These are phyloP conservation scores for Lepus europaeus DNA, from an alignment of 2,113 vertebrate species.

Conservation along the genomic window DNA sequence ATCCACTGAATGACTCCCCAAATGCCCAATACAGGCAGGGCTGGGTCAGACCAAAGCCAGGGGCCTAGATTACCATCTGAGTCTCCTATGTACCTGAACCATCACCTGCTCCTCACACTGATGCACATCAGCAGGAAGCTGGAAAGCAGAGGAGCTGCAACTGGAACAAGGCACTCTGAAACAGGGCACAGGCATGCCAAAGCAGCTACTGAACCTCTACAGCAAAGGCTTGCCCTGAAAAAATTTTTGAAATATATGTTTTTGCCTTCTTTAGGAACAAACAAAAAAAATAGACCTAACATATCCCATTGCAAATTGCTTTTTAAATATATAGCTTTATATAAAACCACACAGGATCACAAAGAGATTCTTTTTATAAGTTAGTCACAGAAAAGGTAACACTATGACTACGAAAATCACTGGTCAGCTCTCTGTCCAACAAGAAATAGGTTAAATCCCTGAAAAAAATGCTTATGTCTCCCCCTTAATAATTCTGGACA, in stretches of 20 bases:
- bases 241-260: background rate
- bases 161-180: too few relatives aligned
- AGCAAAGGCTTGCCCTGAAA: too few relatives aligned
- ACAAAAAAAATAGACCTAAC: background rate
- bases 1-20: too few relatives aligned
- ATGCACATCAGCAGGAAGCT: too few relatives aligned
- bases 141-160: too few relatives aligned
- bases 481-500: background rate
- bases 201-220: too few relatives aligned
- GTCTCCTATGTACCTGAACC: too few relatives aligned
- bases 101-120: too few relatives aligned
- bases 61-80: too few relatives aligned
- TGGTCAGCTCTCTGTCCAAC: background rate
- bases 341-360: background rate
- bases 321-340: conserved; percentile 1
- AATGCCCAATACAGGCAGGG: too few relatives aligned
- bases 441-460: background rate
- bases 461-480: background rate
- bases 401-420: background rate
- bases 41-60: too few relatives aligned
- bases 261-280: conserved; percentile 41
- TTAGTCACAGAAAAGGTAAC: conserved; percentile 62
- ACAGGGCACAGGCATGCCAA: too few relatives aligned
- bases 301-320: background rate
- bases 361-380: conserved; percentile 22